Conservation (phyloP, 2,797 vertebrate genomes). For the Fratercula arctica region DNA sequence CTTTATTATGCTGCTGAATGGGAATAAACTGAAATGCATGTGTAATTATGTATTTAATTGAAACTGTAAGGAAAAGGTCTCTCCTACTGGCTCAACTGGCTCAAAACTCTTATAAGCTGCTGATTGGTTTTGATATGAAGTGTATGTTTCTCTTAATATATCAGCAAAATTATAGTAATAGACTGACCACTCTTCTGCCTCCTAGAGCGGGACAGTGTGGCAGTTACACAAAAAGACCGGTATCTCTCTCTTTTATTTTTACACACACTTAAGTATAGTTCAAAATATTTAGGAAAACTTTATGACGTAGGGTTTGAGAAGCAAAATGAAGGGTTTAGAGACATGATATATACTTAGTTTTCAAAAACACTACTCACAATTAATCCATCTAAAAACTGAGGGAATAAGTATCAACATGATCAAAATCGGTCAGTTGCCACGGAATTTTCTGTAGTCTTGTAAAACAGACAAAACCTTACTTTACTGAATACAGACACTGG, state of each 20-base stretch:
- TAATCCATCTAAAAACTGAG: not conserved
- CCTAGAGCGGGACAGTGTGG: not conserved
- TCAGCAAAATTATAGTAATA: not conserved
- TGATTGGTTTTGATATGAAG: not conserved
- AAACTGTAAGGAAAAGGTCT: not conserved
- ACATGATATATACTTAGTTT: not conserved
- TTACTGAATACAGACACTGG: not conserved
- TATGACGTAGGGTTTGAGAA: not conserved
- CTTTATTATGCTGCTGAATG: not conserved
- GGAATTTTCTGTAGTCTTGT: not conserved
- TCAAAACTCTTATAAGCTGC: not conserved
- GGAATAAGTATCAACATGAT: not conserved
- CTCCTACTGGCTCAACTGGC: not conserved
- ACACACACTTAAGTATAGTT: not conserved
- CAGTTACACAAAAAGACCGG: not conserved
- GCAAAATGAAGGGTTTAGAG: not conserved
- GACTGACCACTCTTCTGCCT: not conserved
- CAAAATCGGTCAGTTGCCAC: not conserved
- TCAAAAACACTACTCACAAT: rapidly evolving
- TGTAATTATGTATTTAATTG: not conserved
- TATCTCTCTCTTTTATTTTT: not conserved
- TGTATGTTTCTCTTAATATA: not conserved
- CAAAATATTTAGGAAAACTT: not conserved
- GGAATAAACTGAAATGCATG: not conserved
- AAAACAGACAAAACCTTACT: not conserved